Evolutionary conservation across 2,888 invertebrate genomes (phyloP).

Genomic region (Thera obeliscata): DNA sequence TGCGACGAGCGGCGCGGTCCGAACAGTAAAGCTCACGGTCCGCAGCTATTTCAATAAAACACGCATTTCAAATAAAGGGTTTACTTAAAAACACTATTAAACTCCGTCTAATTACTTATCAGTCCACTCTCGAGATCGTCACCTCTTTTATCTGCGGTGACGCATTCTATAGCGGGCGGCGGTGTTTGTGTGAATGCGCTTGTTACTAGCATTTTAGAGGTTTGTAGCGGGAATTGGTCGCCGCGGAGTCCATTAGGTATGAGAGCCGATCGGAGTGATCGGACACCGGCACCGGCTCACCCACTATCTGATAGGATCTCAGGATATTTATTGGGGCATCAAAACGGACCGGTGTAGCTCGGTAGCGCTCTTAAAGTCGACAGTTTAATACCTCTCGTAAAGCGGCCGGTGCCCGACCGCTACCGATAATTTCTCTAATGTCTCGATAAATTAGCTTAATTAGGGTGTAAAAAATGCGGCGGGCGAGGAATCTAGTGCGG

Average conservation of each 20-base stretch:
- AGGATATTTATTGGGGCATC: slow-evolving; percentile 77
- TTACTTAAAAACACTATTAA: slow-evolving; percentile 62
- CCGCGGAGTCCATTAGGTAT: slow-evolving; percentile 55
- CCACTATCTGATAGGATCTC: slow-evolving; percentile 74
- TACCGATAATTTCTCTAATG: slow-evolving; percentile 79
- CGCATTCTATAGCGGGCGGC: slow-evolving; percentile 18
- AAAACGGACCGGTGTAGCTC: slow-evolving; percentile 69
- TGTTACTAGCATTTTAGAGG: slow-evolving; percentile 65
- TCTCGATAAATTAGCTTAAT: slow-evolving; percentile 84
- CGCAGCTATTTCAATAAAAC: slow-evolving; percentile 44
- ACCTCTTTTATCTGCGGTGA: slow-evolving; percentile 58
- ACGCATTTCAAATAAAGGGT: slow-evolving; percentile 35
- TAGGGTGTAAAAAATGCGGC: slow-evolving; percentile 80
- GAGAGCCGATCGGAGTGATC: slow-evolving; percentile 38
- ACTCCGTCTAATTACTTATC: slow-evolving; percentile 64
- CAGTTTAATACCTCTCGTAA: slow-evolving; percentile 79
- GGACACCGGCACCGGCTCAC: slow-evolving; percentile 25
- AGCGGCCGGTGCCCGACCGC: slow-evolving; percentile 65
- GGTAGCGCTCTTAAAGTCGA: slow-evolving; percentile 75
- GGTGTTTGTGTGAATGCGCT: slow-evolving; percentile 35
- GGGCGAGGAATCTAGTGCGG: slow-evolving; percentile 75
- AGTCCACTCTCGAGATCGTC: slow-evolving; percentile 59
- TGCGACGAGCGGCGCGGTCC: not conserved
- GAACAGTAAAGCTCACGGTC: not conserved
- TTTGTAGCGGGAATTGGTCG: slow-evolving; percentile 61